Evolutionary conservation across 2,888 invertebrate genomes (phyloP).

Genomic region (Rhamnusium bicolor): DNA sequence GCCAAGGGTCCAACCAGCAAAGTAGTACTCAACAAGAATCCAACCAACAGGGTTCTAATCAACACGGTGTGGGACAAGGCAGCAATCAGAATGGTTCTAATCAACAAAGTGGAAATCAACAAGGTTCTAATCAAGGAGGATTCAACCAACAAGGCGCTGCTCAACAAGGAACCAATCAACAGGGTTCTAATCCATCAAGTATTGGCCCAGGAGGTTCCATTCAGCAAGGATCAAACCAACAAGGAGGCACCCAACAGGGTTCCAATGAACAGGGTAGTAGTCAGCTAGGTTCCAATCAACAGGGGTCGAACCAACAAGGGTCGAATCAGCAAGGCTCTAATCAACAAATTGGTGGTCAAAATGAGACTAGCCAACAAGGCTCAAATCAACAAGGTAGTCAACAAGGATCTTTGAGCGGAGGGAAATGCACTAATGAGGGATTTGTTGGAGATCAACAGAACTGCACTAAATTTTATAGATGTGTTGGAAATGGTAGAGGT

Average conservation of each 20-base stretch:
- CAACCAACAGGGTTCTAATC: constrained; percentile 31
- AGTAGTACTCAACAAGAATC: constrained; percentile 35
- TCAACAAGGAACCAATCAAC: constrained; percentile 28
- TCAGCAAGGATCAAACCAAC: constrained; percentile 69
- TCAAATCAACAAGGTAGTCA: constrained; percentile 29
- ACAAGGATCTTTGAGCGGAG: constrained; percentile 5
- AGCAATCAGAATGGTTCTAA: constrained; percentile 25
- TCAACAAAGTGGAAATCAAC: constrained; percentile 35
- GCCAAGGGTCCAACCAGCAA: constrained; percentile 32
- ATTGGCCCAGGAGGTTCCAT: constrained; percentile 1
- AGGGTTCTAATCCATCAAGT: constrained; percentile 29
- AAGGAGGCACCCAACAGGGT: constrained; percentile 46
- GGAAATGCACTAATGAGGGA: constrained; percentile 76
- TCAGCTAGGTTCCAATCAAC: constrained; percentile 29
- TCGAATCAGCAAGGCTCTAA: not conserved
- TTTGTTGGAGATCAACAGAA: constrained; percentile 80
- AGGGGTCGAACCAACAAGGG: constrained; percentile 20
- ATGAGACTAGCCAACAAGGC: constrained; percentile 31
- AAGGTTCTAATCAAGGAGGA: constrained; percentile 28
- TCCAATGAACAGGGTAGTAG: constrained; percentile 56
- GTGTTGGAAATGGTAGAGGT: constrained; percentile 77
- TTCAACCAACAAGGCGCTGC: not conserved
- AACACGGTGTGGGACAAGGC: no score
- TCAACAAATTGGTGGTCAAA: no score
- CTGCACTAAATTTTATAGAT: constrained; percentile 84